phyloP scores from a whole-genome alignment of 2,113 vertebrate genomes.

The Thalassarche chlororhynchos region DNA sequence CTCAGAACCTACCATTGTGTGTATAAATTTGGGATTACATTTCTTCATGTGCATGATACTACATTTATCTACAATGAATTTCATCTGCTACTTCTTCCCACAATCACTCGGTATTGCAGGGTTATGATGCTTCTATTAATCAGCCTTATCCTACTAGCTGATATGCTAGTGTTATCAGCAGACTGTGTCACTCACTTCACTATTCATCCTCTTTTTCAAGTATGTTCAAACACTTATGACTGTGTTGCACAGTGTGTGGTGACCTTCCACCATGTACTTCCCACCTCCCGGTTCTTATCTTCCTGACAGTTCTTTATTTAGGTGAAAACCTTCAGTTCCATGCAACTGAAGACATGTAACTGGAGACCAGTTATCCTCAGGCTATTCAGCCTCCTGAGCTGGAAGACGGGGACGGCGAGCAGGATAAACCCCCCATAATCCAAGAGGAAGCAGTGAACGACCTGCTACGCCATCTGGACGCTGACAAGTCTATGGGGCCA shows the following conservation, averaged over 20 bases:
- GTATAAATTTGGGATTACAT: not conserved
- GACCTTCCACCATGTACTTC: not conserved
- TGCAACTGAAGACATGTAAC: no score
- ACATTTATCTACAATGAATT: not conserved
- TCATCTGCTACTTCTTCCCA: not conserved
- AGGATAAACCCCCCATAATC: no score
- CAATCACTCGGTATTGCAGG: not conserved
- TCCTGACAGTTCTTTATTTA: not conserved
- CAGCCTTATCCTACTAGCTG: not conserved
- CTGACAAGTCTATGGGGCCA: no score
- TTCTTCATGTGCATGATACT: not conserved
- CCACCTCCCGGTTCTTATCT: not conserved
- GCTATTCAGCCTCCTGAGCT: no score
- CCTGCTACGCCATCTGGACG: no score
- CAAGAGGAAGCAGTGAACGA: no score
- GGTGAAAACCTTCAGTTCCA: not conserved
- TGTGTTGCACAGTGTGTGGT: not conserved
- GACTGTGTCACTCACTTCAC: not conserved
- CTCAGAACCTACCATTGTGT: not conserved
- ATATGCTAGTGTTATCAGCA: not conserved
- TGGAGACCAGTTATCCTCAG: no score
- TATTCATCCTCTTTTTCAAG: not conserved
- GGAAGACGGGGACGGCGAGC: no score
- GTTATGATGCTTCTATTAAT: not conserved
- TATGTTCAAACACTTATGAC: not conserved